phyloP scores from a whole-genome alignment of 2,113 vertebrate genomes.

The Mormyrus iriodes region DNA sequence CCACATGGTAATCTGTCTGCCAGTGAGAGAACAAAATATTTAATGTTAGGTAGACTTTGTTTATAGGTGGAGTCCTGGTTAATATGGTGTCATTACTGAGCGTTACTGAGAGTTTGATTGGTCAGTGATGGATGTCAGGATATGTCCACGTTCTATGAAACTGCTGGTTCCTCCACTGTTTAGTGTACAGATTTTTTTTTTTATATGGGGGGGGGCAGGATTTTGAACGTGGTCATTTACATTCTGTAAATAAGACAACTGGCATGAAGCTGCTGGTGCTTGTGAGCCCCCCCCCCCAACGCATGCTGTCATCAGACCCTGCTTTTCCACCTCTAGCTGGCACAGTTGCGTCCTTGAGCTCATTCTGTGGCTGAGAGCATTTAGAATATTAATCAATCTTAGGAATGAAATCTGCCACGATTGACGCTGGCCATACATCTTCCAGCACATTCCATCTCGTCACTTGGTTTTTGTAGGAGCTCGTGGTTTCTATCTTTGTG shows the following conservation, averaged over 20 bases:
- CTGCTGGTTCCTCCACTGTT: conserved; percentile 1
- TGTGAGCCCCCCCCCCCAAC: neutral
- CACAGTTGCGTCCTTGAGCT: conserved; percentile 13
- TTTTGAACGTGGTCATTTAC: neutral
- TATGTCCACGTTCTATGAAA: neutral
- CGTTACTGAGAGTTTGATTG: conserved; percentile 18
- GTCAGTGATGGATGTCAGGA: conserved; percentile 28
- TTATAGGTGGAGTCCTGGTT: conserved; percentile 13
- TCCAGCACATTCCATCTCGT: conserved; percentile 11
- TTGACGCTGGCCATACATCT: neutral
- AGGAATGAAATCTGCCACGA: neutral
- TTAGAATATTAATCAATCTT: conserved; percentile 7
- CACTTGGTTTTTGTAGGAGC: conserved; percentile 6
- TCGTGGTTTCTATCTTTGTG: conserved; percentile 3
- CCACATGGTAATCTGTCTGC: conserved; percentile 13
- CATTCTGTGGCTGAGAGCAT: conserved; percentile 14
- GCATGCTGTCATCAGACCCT: neutral
- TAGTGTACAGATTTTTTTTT: conserved; percentile 28
- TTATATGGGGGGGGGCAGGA: neutral
- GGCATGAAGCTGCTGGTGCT: neutral
- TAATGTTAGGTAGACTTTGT: conserved; percentile 16
- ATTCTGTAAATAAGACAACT: neutral
- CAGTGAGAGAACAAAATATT: conserved; percentile 26
- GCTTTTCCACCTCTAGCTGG: neutral
- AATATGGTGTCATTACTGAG: conserved; percentile 22